These are phyloP conservation scores for Pyrocephalus nanus DNA, from an alignment of 2,797 vertebrate genomes.

Conservation along the genomic window DNA sequence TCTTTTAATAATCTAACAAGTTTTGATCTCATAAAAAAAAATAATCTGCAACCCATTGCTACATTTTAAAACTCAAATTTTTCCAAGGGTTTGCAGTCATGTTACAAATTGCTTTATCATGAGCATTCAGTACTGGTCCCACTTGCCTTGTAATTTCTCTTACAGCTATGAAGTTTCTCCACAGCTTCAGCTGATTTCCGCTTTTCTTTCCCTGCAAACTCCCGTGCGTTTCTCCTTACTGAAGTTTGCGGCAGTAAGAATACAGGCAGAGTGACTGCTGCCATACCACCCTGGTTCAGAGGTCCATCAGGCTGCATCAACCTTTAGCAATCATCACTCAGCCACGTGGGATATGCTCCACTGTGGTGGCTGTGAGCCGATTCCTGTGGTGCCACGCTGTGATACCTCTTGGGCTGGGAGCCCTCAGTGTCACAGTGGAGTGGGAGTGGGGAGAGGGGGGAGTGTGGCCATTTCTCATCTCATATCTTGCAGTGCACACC, in stretches of 20 bases:
- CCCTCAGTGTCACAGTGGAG: rapidly evolving
- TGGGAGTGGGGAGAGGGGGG: not conserved
- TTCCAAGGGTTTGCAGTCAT: not conserved
- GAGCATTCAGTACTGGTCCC: not conserved
- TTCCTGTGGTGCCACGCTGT: rapidly evolving
- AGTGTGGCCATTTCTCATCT: not conserved
- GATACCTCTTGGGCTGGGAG: not conserved
- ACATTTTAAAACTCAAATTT: not conserved
- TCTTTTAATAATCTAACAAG: not conserved
- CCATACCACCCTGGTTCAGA: rapidly evolving
- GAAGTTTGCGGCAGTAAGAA: not conserved
- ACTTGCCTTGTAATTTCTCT: not conserved
- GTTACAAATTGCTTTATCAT: not conserved
- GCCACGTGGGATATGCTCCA: not conserved
- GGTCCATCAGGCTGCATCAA: not conserved
- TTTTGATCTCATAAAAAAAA: not conserved
- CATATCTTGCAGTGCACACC: too few relatives aligned
- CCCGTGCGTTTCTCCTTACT: not conserved
- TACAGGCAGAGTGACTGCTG: not conserved
- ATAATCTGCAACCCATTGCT: not conserved
- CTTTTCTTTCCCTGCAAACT: not conserved
- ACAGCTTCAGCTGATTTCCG: not conserved
- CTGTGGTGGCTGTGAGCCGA: not conserved
- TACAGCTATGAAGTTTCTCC: not conserved
- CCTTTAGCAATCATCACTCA: not conserved